phyloP scores from a whole-genome alignment of 2,888 invertebrate genomes.

The Eugnorisma glareosa region DNA sequence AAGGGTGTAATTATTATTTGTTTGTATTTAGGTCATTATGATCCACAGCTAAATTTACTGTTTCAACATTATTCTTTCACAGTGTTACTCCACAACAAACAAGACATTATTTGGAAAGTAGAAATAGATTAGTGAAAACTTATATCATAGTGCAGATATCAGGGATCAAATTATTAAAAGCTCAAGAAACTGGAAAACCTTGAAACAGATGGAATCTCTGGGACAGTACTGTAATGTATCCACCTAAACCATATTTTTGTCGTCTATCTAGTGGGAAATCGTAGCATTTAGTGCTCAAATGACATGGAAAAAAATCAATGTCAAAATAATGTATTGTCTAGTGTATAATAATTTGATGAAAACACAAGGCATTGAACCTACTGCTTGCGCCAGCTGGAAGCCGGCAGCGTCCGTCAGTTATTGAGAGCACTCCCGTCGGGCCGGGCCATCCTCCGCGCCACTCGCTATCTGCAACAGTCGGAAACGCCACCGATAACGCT shows the following conservation, averaged over 20 bases:
- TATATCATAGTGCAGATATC: conserved; percentile 39
- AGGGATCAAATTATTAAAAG: conserved; percentile 6
- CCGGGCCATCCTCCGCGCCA: conserved; percentile 87
- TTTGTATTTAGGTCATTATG: conserved; percentile 18
- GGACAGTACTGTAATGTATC: conserved; percentile 13
- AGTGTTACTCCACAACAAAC: conserved; percentile 5
- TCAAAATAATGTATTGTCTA: conserved; percentile 49
- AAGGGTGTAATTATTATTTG: not conserved
- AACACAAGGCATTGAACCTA: conserved; percentile 74
- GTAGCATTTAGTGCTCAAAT: conserved; percentile 29
- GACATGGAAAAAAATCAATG: conserved; percentile 64
- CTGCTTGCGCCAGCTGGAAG: conserved; percentile 89
- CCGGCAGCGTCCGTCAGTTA: conserved; percentile 90
- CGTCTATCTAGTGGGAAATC: conserved; percentile 22
- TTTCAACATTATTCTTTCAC: not conserved
- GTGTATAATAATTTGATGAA: conserved; percentile 27
- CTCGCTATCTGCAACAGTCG: conserved; percentile 89
- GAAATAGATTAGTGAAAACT: conserved; percentile 33
- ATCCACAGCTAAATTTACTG: not conserved
- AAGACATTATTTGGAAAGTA: conserved; percentile 12
- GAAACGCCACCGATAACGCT: conserved; percentile 88
- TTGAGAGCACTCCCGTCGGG: conserved; percentile 83
- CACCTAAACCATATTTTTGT: conserved; percentile 13
- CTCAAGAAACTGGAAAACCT: conserved; percentile 5
- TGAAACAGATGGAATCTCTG: conserved; percentile 13